Evolutionary conservation across 2,797 vertebrate genomes (phyloP).

Genomic region (Cryptoprocta ferox): DNA sequence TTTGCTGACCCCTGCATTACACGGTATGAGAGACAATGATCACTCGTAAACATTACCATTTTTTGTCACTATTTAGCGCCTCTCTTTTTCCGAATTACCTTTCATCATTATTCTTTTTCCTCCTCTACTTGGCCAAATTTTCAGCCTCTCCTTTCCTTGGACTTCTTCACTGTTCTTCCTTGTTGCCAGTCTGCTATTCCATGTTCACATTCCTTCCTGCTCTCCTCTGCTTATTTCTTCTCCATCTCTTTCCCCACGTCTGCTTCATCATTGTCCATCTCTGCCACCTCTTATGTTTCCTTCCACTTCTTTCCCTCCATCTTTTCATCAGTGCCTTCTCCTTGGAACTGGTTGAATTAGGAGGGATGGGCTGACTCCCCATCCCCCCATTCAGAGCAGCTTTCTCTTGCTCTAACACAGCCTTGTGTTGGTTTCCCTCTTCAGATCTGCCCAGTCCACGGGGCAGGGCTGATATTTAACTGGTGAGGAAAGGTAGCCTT

Average conservation of each 20-base stretch:
- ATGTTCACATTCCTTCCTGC: not conserved
- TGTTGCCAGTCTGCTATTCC: not conserved
- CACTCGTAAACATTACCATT: not conserved
- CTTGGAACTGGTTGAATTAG: not conserved
- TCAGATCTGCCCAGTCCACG: not conserved
- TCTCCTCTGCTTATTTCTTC: not conserved
- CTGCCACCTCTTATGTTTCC: not conserved
- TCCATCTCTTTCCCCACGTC: not conserved
- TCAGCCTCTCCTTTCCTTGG: not conserved
- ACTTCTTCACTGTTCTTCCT: not conserved
- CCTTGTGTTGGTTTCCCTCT: not conserved
- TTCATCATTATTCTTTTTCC: not conserved
- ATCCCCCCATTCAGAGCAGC: not conserved
- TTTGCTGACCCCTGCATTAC: not conserved
- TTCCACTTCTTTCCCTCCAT: not conserved
- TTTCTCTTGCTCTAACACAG: not conserved
- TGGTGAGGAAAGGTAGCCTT: not conserved
- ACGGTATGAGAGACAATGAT: too few species aligned
- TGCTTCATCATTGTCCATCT: not conserved
- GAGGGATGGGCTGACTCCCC: not conserved
- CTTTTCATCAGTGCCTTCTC: not conserved
- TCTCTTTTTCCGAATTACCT: not conserved
- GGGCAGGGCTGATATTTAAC: not conserved
- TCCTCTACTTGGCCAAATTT: not conserved
- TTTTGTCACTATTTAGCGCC: not conserved